Base-by-base conservation (phyloP, 2,113 vertebrate genomes). In the Noctilio leporinus region DNA sequence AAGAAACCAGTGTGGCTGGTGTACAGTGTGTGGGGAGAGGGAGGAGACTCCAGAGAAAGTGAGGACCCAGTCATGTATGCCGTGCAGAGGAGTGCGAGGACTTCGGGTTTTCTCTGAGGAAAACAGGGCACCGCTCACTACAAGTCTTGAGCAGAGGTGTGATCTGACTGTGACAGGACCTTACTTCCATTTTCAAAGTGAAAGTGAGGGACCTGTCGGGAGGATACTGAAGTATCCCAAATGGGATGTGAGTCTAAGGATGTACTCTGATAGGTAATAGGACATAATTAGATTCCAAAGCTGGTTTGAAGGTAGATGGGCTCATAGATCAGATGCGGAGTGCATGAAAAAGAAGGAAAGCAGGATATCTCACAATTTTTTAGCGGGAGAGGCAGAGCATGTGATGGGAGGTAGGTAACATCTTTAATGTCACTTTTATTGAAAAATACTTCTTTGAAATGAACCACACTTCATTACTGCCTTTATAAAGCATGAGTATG, bases 381-480 rank as follows among this genome's bases (percentile, higher is more conserved):
- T 38, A 78, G 10, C 65, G 51, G 65, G n/a, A 93, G 59, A 86
- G 72, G 64, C 6, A n/a, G 28, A 59, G 40, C 81, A 35, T 15
- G 1, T 28, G 30, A 19, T 62, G 4, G 67, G 43, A 15, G 30
- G 22, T 69, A 51, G 2, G 3, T 6, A 47, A 26, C 19, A 40
- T 20, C 43, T 65, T 82, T 59, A 43, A 69, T 80, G 73, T 83
- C 24, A 55, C 4, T 16, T 92, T 33, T 84, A 83, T 55, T 83
- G 35, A 80, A 86, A 82, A 40, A 70, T 5, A 76, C 4, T 14
- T 91, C 51, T n/a, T 20, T 85, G 28, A 78, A 90, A 92, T 47
- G 3, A 59, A 59, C 35, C 30, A 30, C 12, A 57, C 28, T 49
- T n/a, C 47, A 33, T 77, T 28, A 53, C 19, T 53, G 33, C 10